A percentile compares a stretch with the other conserved stretches of the same genome.
Evolutionary conservation across 2,888 invertebrate genomes (phyloP).

Genomic region (Chalcosyrphus nemorum): DNA sequence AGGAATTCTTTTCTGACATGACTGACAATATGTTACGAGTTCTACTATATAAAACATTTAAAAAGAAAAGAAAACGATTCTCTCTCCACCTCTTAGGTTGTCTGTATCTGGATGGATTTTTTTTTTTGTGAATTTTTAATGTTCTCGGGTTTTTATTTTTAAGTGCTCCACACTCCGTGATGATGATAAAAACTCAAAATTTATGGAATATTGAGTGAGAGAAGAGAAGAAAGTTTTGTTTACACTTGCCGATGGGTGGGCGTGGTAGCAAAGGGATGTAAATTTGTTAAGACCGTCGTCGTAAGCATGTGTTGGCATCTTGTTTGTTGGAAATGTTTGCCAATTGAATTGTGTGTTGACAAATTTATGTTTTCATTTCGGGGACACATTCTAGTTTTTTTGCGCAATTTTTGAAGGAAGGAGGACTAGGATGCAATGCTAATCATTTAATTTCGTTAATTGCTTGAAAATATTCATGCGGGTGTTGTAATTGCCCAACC

Average conservation of each 20-base stretch:
- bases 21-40: neutral
- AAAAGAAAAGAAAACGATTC: neutral
- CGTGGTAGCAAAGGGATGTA: neutral
- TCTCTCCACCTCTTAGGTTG: neutral
- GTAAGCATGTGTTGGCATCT: neutral
- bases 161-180: constrained; percentile 11
- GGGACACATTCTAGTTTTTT: constrained; percentile 28
- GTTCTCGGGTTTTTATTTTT: constrained; percentile 25
- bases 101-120: too few relatives aligned
- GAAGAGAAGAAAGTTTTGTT: constrained; percentile 41
- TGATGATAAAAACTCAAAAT: constrained; percentile 39
- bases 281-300: neutral
- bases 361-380: constrained; percentile 10
- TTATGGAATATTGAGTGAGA: constrained; percentile 39
- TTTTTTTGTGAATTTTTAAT: neutral
- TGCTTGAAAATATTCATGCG: constrained; percentile 57
- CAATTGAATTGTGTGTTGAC: neutral
- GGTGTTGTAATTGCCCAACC: constrained; percentile 19
- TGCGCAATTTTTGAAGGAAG: neutral
- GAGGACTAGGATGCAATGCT: neutral
- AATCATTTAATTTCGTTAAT: constrained; percentile 50
- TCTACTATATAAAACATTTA: neutral
- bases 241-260: constrained; percentile 44
- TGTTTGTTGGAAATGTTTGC: neutral
- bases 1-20: constrained; percentile 23